Evolutionary conservation across 2,797 vertebrate species (phyloP), one percentile per base, ranked within the genome.

Genomic region (Euphonia xanthogaster): DNA sequence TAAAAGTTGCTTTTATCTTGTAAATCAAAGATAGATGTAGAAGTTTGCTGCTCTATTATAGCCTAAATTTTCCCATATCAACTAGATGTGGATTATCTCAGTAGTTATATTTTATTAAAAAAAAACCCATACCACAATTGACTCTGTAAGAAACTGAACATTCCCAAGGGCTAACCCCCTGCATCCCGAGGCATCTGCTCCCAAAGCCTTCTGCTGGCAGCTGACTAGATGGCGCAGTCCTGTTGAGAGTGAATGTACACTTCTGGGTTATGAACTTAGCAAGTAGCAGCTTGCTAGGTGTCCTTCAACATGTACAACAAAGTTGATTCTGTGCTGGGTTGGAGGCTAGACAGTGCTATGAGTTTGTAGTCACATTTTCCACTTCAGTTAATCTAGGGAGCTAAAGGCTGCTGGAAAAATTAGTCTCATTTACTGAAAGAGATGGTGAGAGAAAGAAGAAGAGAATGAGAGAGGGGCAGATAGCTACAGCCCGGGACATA

Each of bases 1-100:
- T 97, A 98, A 98, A 98, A 98, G 97, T 98, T 97, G 97, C 98
- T 98, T 98, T 98, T 98, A 98, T 98, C 97, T 98, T 98, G 98
- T 98, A 98, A 98, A 98, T 98, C 97, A 97, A 98, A 98, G 97
- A 97, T 98, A 94, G 97, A 97, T 97, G 96, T 87, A 93, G 95
- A 98, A 96, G 92, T 98, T 98, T 87, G 61, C 93, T 88, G 93
- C 4, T 83, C 98, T 97, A 98, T 98, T 98, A 98, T 98, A 97
- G 90, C 97, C 98, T 97, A 94, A 96, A 98, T 98, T 98, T 98
- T 98, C 98, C 98, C 98, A 98, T 98, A 98, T 98, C 97, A 96
- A 97, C 95, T 92, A 79, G 90, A 96, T 97, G 97, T 97, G 97
- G 97, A 98, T 98, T 98, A 98, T 98, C 97, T 94, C 97, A 28